Evolutionary conservation across 2,113 vertebrate genomes (phyloP).

Genomic region (Gopherus evgoodei): DNA sequence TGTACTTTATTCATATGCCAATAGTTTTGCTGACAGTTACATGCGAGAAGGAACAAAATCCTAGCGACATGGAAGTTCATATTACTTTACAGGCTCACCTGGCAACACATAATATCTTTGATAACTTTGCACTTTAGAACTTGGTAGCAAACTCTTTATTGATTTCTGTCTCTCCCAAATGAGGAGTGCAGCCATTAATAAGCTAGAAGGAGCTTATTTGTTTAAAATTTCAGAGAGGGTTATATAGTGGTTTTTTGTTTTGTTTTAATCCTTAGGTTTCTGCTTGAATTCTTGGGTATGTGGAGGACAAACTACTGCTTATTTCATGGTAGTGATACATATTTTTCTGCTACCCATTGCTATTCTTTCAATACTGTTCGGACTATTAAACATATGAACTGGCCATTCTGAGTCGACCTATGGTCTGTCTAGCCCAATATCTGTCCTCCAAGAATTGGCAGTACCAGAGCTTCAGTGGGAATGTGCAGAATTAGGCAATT

Average conservation of each 20-base stretch:
- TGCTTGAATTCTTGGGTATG: neutral
- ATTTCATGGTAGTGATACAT: neutral
- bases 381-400: neutral
- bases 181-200: neutral
- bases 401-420: neutral
- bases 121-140: neutral
- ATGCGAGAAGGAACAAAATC: neutral
- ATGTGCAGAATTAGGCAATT: neutral
- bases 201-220: neutral
- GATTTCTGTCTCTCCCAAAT: neutral
- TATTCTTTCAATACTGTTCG: neutral
- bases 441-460: neutral
- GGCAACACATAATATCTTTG: neutral
- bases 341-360: neutral
- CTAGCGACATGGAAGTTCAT: neutral
- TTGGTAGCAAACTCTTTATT: neutral
- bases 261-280: neutral
- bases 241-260: neutral
- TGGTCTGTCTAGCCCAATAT: neutral
- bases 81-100: neutral
- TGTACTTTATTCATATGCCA: neutral
- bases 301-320: neutral
- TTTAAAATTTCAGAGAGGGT: neutral
- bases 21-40: neutral
- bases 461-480: neutral